Percentiles rank a stretch among this genome's conserved stretches.
These are phyloP conservation scores for Drosophila pegasa DNA, from an alignment of 2,888 invertebrate species.

Conservation along the genomic window DNA sequence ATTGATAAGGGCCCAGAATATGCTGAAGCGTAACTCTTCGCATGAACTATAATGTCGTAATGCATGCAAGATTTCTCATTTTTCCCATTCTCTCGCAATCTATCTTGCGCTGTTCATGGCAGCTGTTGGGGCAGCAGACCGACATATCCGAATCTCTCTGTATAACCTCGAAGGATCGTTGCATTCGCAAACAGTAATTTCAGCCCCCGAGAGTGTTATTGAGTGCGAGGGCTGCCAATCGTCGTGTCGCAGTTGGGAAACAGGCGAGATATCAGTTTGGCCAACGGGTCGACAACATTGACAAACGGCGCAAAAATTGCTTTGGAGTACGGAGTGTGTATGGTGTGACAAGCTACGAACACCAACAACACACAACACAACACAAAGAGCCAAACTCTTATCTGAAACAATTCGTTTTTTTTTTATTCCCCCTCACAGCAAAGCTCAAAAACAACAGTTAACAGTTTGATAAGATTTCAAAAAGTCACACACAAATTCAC, in stretches of 20 bases:
- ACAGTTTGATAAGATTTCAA: conserved; percentile 69
- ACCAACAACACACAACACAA: conserved; percentile 32
- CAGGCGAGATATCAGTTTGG: conserved; percentile 39
- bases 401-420: conserved; percentile 42
- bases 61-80: conserved; percentile 8
- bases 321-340: conserved; percentile 19
- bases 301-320: conserved; percentile 37
- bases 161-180: conserved; percentile 17
- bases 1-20: conserved; percentile 24
- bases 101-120: not conserved
- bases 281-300: conserved; percentile 32
- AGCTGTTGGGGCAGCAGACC: not conserved
- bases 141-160: not conserved
- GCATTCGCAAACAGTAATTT: not conserved
- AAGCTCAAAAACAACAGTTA: conserved; percentile 76
- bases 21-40: conserved; percentile 17
- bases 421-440: conserved; percentile 36
- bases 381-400: conserved; percentile 61
- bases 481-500: conserved; percentile 56
- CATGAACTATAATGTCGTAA: conserved; percentile 8
- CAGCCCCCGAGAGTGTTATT: conserved; percentile 8
- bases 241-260: conserved; percentile 39
- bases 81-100: conserved; percentile 2
- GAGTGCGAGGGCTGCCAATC: conserved; percentile 10
- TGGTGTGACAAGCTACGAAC: conserved; percentile 25